phyloP scores from a whole-genome alignment of 2,113 vertebrate species.

The Cheilinus undulatus region DNA sequence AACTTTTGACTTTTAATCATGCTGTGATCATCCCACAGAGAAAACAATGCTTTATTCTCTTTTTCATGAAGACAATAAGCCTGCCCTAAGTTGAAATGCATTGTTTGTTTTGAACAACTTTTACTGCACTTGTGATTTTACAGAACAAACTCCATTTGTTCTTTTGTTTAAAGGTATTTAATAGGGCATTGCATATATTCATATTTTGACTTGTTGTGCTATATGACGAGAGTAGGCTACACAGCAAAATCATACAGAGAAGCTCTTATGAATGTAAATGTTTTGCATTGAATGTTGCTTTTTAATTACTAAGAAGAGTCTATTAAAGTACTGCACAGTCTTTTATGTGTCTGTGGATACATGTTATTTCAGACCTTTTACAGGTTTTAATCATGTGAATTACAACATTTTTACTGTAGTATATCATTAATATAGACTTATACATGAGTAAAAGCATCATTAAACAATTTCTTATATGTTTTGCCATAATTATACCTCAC shows the following conservation, averaged over 20 bases:
- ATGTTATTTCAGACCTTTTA: not conserved
- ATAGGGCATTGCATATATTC: not conserved
- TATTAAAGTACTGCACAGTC: not conserved
- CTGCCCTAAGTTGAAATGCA: slow-evolving; percentile 5
- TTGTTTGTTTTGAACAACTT: slow-evolving; percentile 16
- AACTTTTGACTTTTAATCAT: slow-evolving; percentile 4
- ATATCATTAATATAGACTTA: not conserved
- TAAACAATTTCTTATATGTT: no score
- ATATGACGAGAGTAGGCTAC: slow-evolving; percentile 7
- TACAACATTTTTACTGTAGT: not conserved
- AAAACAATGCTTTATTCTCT: not conserved
- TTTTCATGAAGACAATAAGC: slow-evolving; percentile 1
- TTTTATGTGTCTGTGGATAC: slow-evolving; percentile 3
- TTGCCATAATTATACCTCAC: no score
- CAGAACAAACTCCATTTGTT: slow-evolving; percentile 13
- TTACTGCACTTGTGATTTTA: slow-evolving; percentile 36
- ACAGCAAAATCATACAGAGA: not conserved
- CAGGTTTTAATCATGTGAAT: not conserved
- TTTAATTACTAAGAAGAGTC: slow-evolving; percentile 63
- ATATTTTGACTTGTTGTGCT: slow-evolving; percentile 6
- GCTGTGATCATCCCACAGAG: not conserved
- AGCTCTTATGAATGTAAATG: slow-evolving; percentile 50
- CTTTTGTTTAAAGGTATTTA: slow-evolving; percentile 31
- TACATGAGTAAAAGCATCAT: not conserved
- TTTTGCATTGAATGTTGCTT: slow-evolving; percentile 58